Conservation (phyloP, 2,797 vertebrate species). For the Muraenolepis orangiensis region DNA sequence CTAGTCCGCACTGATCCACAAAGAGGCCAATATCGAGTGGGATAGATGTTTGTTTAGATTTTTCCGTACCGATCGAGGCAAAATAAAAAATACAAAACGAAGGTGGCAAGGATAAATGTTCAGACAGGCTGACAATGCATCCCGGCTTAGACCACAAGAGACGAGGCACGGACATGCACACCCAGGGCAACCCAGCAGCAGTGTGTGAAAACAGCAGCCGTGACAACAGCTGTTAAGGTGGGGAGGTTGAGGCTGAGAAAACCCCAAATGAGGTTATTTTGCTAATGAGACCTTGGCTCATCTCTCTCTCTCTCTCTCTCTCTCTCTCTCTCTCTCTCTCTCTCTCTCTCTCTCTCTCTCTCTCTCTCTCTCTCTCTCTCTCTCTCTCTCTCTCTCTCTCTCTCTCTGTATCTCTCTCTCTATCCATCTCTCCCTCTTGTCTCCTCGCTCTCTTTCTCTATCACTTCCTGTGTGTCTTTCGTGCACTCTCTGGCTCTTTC, state of each 20-base stretch:
- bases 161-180: conserved; percentile 13
- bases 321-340: conserved; percentile 7
- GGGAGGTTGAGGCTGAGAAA: conserved; percentile 58
- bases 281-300: conserved; percentile 57
- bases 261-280: conserved; percentile 63
- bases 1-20: not conserved
- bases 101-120: not conserved
- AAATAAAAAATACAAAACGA: not conserved
- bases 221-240: conserved; percentile 64
- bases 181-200: not conserved
- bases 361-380: conserved; percentile 2
- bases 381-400: conserved; percentile 19
- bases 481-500: not conserved
- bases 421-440: conserved; percentile 3
- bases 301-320: conserved; percentile 9
- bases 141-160: conserved; percentile 24
- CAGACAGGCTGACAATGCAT: not conserved
- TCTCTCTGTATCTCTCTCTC: not conserved
- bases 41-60: not conserved
- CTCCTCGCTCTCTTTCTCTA: conserved; percentile 27
- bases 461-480: conserved; percentile 1
- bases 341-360: not conserved
- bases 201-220: conserved; percentile 34
- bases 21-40: not conserved
- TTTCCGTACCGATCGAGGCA: not conserved